Evolutionary conservation across 2,888 invertebrate genomes (phyloP), one percentile per base, ranked within the genome.

Genomic region (Phortica magna): DNA sequence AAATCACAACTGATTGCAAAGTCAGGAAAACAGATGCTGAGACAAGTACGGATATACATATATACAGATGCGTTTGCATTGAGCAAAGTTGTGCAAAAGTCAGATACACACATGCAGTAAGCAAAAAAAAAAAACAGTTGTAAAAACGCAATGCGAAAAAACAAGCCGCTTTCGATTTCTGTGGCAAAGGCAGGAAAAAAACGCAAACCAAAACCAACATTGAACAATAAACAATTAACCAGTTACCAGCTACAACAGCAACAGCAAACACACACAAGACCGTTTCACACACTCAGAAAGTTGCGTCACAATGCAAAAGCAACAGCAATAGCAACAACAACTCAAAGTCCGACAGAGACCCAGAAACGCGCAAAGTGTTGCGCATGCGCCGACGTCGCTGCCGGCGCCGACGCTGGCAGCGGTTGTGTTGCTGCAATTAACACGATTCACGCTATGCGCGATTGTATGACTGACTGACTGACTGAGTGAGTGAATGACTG

Each of bases 251-350:
- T 10, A 53, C 41, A 48, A 48, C 48, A 48, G 7, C 17, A 10
- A 53, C 19, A 17, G 7, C 17, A 59, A 59, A 71, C 19, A 57
- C 57, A 41, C 22, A 59, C 57, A 72, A 71, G 53, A 53, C 71
- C 53, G 55, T 7, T 48, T 48, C 48, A 48, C 48, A 48, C 9
- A 77, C 78, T 79, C 78, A 78, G 80, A 79, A 61, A 78, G 84
- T 87, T 87, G 84, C 87, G 85, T 87, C 87, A 87, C 85, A 83
- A 77, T 83, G 81, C 81, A 83, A 75, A 41, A 79, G 68, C 80
- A 57, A 64, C 59, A 71, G 17, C 64, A 57, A 39, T 74, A 55
- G 53, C 39, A 39, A 19, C 73, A 80, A 79, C 17, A 9, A 67
- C 67, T 64, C 77, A 76, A 81, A 19, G 75, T 73, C 61, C 76